phyloP scores from a whole-genome alignment of 2,888 invertebrate genomes.

The Latheticus oryzae region DNA sequence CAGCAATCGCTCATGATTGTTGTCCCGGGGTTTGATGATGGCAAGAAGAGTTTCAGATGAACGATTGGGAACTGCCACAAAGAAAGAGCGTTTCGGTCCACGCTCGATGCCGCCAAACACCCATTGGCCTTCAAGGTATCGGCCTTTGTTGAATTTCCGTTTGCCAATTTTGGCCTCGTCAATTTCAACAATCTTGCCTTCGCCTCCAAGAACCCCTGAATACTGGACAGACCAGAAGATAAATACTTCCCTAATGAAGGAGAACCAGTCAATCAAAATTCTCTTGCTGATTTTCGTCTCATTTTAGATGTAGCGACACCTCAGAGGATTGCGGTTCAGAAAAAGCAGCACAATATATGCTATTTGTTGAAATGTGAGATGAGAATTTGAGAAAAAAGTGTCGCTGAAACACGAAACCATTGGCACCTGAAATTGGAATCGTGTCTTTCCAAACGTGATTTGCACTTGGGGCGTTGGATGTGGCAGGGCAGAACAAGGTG shows the following conservation, averaged over 20 bases:
- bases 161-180: slow-evolving; percentile 46
- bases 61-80: slow-evolving; percentile 22
- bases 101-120: slow-evolving; percentile 46
- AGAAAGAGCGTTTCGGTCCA: slow-evolving; percentile 27
- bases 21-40: slow-evolving; percentile 47
- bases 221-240: slow-evolving; percentile 1
- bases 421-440: no score
- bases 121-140: slow-evolving; percentile 44
- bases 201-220: slow-evolving; percentile 27
- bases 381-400: slow-evolving; percentile 21
- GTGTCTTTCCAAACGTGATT: no score
- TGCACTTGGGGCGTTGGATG: no score
- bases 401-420: no score
- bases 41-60: slow-evolving; percentile 2
- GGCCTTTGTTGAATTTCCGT: slow-evolving; percentile 46
- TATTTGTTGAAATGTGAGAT: slow-evolving; percentile 2
- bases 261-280: slow-evolving; percentile 20
- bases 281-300: background rate
- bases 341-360: background rate
- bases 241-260: slow-evolving; percentile 19
- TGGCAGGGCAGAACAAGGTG: no score
- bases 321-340: background rate
- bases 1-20: slow-evolving; percentile 51
- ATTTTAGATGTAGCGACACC: background rate
- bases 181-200: slow-evolving; percentile 43